Evolutionary conservation across 2,797 vertebrate species (phyloP), one percentile per base, ranked within the genome.

Genomic region (Malurus leucopterus): DNA sequence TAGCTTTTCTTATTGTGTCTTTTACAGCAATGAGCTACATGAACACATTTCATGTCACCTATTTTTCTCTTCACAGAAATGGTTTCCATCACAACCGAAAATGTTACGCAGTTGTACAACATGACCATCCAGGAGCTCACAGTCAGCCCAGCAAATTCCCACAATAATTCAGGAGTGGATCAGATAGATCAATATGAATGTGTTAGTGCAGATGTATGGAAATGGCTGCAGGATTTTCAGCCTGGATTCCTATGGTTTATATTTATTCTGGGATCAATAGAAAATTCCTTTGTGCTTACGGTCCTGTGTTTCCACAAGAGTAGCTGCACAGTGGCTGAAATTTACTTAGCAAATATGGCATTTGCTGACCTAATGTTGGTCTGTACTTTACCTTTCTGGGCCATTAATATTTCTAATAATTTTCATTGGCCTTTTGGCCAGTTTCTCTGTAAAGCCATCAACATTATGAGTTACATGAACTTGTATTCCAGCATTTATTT

Each of bases 311-410:
- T 99, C 74, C 98, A 98, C 92, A 98, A 96, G 89, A 97, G 90
- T 15, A 93, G 71, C 30, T 97, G 97, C 96, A 98, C 98, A 0
- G 98, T 98, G 89, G 98, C 99, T 0, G 98, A 99, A 95, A 97
- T 99, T 95, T 99, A 99, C 94, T 95, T 99, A 74, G 97, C 97
- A 63, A 99, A 99, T 89, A 97, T 98, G 92, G 98, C 98, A 3
- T 83, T 82, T 2, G 98, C 98, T 0, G 98, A 99, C 93, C 95
- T 99, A 17, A 79, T 99, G 70, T 92, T 99, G 84, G 93, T 98
- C 61, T 97, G 92, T 5, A 97, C 96, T 62, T 96, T 99, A 74
- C 98, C 98, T 6, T 99, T 99, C 95, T 99, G 98, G 98, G 98
- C 98, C 62, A 74, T 97, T 84, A 97, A 97, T 55, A 96, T 98